Conservation (phyloP, 1,140 invertebrate genomes). For the Bombus consobrinus region DNA sequence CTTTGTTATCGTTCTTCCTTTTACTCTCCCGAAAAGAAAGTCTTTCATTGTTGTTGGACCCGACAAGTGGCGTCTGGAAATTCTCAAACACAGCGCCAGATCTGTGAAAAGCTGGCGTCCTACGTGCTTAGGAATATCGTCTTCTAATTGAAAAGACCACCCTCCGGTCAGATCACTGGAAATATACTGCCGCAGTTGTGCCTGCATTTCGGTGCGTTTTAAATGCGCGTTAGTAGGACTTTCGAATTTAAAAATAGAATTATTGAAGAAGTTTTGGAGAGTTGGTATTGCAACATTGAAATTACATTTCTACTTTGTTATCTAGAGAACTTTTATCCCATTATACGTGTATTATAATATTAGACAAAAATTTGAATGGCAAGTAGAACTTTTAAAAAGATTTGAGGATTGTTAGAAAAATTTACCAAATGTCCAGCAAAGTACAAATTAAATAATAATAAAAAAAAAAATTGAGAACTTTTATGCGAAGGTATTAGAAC, state of each 20-base stretch:
- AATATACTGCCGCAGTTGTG: neutral
- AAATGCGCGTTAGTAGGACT: neutral
- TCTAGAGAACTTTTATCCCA: no score
- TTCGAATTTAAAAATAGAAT: neutral
- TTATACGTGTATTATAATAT: no score
- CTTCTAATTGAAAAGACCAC: slow-evolving; percentile 26
- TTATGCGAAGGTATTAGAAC: no score
- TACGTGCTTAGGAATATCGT: slow-evolving; percentile 42
- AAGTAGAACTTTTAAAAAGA: no score
- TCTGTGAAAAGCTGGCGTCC: slow-evolving; percentile 5
- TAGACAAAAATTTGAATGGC: no score
- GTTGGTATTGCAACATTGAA: neutral
- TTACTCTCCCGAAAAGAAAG: slow-evolving; percentile 36
- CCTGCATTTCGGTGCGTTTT: neutral
- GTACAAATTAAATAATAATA: no score
- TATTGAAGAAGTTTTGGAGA: neutral
- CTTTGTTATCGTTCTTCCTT: slow-evolving; percentile 37
- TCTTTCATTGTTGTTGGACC: slow-evolving; percentile 37
- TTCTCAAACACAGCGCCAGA: slow-evolving; percentile 39
- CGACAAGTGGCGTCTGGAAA: slow-evolving; percentile 56
- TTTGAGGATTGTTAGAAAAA: no score
- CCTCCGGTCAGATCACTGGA: neutral
- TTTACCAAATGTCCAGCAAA: no score
- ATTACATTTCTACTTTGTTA: neutral
- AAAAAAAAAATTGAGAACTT: no score